Evolutionary conservation across 2,797 vertebrate species (phyloP), one percentile per base, ranked within the genome.

Genomic region (Phrynocephalus vlangalii): DNA sequence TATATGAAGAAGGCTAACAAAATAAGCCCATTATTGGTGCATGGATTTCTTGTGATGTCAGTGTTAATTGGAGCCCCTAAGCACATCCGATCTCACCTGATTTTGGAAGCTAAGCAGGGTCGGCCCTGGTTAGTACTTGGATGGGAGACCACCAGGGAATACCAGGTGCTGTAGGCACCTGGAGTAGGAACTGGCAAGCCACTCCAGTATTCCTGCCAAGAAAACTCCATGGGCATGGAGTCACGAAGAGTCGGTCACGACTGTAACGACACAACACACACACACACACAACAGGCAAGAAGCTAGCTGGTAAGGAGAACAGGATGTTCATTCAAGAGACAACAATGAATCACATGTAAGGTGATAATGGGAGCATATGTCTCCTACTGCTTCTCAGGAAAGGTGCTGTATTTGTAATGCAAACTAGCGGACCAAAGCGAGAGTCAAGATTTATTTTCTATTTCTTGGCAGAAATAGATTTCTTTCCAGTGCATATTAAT

Each of bases 371-470:
- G 82, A 95, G 91, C 95, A 93, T 94, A 94, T 94, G 95, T 95
- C 93, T 95, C 95, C 95, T 94, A 92, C 90, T 94, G 95, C 94
- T 96, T 96, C 94, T 91, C 93, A 84, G 93, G 91, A 93, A 93
- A 96, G 93, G 93, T 92, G 87, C 91, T 93, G 75, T 93, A 83
- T 91, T 95, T 92, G 93, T 93, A 92, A 94, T 5, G 8, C 92
- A 95, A 95, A 93, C 93, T 93, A 94, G 93, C 90, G 91, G 95
- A 95, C 94, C 93, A 95, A 95, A 93, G 93, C 95, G 91, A 94
- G 93, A 95, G 95, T 94, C 94, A 96, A 95, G 95, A 96, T 96
- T 95, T 96, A 96, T 96, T 94, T 96, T 92, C 91, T 94, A 76
- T 94, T 93, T 93, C 84, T 91, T 94, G 94, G 87, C 92, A 95